Percentiles rank a stretch among this genome's conserved stretches.
phyloP scores from a whole-genome alignment of 2,888 invertebrate genomes.

The Eledona agricola region DNA sequence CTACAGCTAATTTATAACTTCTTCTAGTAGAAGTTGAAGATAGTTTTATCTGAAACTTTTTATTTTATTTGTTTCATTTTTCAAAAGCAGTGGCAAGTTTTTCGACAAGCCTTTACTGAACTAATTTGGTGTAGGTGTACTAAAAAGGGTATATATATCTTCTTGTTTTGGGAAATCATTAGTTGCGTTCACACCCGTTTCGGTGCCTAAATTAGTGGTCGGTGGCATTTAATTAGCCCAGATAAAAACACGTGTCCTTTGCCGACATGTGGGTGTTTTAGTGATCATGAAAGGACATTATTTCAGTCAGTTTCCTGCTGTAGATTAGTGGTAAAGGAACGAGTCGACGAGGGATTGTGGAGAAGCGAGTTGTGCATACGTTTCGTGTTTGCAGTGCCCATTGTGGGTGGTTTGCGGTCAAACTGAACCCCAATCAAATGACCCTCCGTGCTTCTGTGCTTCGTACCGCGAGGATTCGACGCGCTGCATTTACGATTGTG shows the following conservation, averaged over 20 bases:
- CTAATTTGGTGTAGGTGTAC: too few species aligned
- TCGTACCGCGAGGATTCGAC: conserved; percentile 36
- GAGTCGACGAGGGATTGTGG: conserved; percentile 32
- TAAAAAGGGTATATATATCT: too few species aligned
- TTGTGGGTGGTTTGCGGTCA: conserved; percentile 41
- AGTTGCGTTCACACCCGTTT: conserved; percentile 2
- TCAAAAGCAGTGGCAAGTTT: too few species aligned
- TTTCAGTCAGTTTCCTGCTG: conserved; percentile 42
- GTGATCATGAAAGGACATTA: conserved; percentile 42
- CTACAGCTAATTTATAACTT: too few species aligned
- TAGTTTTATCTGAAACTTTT: too few species aligned
- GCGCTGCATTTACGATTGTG: conserved; percentile 43
- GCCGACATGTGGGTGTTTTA: conserved; percentile 42
- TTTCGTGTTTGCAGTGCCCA: conserved; percentile 41
- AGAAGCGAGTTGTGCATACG: conserved; percentile 34
- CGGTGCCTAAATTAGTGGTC: conserved; percentile 2
- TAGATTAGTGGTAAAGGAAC: conserved; percentile 40
- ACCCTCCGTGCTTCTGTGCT: conserved; percentile 33
- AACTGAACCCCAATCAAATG: conserved; percentile 39
- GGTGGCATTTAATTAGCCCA: conserved; percentile 21
- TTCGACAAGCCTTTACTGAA: too few species aligned
- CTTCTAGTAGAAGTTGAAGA: too few species aligned
- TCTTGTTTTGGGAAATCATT: too few species aligned
- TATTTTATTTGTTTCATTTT: too few species aligned
- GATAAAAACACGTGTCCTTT: conserved; percentile 27